These are phyloP conservation scores for Phoebastria nigripes DNA, from an alignment of 2,797 vertebrate genomes.

Conservation along the genomic window DNA sequence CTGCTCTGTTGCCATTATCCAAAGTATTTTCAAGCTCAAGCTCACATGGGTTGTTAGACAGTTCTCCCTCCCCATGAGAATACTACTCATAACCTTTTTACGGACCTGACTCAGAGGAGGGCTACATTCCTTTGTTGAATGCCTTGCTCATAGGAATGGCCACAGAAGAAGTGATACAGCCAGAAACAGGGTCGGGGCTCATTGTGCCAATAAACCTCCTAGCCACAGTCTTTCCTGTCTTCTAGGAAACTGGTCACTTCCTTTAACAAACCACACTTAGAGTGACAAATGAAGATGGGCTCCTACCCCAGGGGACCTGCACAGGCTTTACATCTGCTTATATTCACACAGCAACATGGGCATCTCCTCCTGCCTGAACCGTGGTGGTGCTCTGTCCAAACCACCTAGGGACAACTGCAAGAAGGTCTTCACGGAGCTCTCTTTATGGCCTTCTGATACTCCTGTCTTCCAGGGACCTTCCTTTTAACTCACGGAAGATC, in stretches of 20 bases:
- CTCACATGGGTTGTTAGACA: not conserved
- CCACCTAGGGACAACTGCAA: not conserved
- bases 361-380: not conserved
- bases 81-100: not conserved
- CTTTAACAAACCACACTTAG: not conserved
- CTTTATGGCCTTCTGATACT: not conserved
- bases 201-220: not conserved
- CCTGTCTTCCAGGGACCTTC: not conserved
- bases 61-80: not conserved
- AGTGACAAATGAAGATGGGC: not conserved
- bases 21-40: not conserved
- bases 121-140: not conserved
- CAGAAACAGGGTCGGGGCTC: not conserved
- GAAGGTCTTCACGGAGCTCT: not conserved
- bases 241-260: not conserved
- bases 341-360: not conserved
- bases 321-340: not conserved
- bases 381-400: not conserved
- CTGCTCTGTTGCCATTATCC: not conserved
- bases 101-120: not conserved
- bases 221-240: not conserved
- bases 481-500: not conserved
- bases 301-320: not conserved
- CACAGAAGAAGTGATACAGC: not conserved
- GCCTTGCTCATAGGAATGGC: not conserved